These are phyloP conservation scores for Tursiops truncatus DNA, from an alignment of 2,113 vertebrate genomes.

Conservation along the genomic window DNA sequence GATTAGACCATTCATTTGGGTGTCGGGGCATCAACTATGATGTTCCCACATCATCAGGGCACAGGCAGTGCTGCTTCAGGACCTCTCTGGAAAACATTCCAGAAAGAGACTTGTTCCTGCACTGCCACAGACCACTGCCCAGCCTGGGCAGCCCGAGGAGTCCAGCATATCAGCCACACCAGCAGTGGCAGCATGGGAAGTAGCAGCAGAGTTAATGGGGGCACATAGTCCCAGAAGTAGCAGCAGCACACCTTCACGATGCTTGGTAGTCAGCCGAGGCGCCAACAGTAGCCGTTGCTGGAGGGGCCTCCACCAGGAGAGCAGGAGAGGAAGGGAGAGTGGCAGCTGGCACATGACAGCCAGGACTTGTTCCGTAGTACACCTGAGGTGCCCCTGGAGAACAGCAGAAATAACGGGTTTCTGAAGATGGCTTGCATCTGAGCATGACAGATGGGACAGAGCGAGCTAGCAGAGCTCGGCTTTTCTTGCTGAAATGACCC, in stretches of 20 bases:
- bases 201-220: neutral
- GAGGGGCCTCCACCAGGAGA: neutral
- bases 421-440: neutral
- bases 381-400: neutral
- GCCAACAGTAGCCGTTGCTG: neutral
- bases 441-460: neutral
- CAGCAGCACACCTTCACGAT: fast-evolving
- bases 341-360: neutral
- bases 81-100: neutral
- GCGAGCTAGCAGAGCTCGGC: neutral
- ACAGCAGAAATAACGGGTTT: neutral
- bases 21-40: neutral
- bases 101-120: neutral
- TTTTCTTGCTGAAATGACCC: neutral
- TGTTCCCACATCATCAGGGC: neutral
- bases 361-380: neutral
- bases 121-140: neutral
- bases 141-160: neutral
- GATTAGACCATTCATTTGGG: neutral
- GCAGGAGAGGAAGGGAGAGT: neutral
- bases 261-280: neutral
- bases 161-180: neutral
- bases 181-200: fast-evolving
- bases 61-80: neutral
- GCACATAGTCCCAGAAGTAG: neutral